Evolutionary conservation across 2,888 invertebrate species (phyloP).

Genomic region (Meloe dianella): DNA sequence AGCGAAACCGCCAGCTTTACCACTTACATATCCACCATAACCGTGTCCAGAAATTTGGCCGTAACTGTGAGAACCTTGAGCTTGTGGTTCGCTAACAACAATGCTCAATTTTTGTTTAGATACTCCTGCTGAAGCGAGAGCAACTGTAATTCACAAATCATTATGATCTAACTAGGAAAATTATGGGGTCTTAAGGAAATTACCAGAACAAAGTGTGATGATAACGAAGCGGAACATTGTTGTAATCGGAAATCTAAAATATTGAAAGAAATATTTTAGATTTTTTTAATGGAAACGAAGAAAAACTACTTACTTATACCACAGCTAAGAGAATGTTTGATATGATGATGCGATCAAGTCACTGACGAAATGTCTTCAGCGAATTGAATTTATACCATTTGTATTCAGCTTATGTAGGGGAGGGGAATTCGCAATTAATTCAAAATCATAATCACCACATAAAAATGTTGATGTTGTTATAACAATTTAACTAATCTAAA

Average conservation of each 20-base stretch:
- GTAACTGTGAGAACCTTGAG: constrained; percentile 22
- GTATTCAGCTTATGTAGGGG: constrained; percentile 5
- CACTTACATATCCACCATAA: constrained; percentile 22
- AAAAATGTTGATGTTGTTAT: constrained; percentile 9
- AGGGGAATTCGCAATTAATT: constrained; percentile 19
- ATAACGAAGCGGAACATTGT: constrained; percentile 31
- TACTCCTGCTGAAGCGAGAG: constrained; percentile 21
- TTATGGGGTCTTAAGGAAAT: constrained; percentile 8
- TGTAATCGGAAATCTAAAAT: constrained; percentile 14
- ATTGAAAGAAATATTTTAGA: neutral
- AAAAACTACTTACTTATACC: constrained; percentile 7
- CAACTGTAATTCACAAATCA: constrained; percentile 17
- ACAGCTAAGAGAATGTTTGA: constrained; percentile 13
- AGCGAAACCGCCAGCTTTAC: constrained; percentile 59
- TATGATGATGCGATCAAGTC: constrained; percentile 17
- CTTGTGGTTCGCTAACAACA: constrained; percentile 24
- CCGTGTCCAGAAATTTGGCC: constrained; percentile 14
- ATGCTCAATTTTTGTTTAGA: constrained; percentile 22
- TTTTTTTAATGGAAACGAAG: neutral
- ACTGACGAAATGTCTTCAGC: constrained; percentile 13
- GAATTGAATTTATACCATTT: constrained; percentile 9
- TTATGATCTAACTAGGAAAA: neutral
- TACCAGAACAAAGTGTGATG: constrained; percentile 26
- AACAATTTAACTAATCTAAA: neutral
- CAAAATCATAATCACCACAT: constrained; percentile 15